A percentile compares a stretch with the other conserved stretches of the same genome.
phyloP scores from a whole-genome alignment of 2,797 vertebrate genomes.

The Percopsis omiscomaycus region DNA sequence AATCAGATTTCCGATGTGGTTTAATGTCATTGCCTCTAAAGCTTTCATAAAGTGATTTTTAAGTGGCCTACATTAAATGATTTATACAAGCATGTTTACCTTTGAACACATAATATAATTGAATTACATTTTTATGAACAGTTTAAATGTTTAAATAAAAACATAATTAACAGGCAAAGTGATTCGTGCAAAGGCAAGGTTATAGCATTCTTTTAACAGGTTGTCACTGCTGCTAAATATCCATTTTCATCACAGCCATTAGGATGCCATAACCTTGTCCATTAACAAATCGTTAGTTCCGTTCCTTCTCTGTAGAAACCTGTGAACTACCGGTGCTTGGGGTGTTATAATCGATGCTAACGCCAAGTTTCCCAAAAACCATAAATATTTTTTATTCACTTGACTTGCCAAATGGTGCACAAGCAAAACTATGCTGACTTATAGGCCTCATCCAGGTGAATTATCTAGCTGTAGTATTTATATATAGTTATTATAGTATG shows the following conservation, averaged over 20 bases:
- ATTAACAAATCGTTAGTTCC: neutral
- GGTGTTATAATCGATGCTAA: no score
- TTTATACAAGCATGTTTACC: no score
- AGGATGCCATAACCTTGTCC: neutral
- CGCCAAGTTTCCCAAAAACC: no score
- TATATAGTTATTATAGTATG: no score
- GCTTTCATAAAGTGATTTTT: slow-evolving; percentile 1
- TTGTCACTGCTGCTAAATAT: slow-evolving; percentile 14
- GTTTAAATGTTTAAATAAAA: no score
- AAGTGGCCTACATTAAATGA: neutral
- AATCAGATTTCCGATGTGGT: slow-evolving; percentile 25
- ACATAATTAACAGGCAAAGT: slow-evolving; percentile 30
- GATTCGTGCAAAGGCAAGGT: slow-evolving; percentile 13
- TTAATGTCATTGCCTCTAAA: slow-evolving; percentile 25
- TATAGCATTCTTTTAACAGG: slow-evolving; percentile 17
- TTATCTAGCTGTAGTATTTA: no score
- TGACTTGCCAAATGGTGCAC: no score
- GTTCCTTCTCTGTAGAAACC: no score
- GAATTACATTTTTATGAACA: slow-evolving; percentile 25
- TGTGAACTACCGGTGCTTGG: neutral
- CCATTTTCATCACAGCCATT: neutral
- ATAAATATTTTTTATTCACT: no score
- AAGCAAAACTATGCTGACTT: no score
- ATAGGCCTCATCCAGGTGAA: no score
- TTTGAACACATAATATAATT: slow-evolving; percentile 7